phyloP scores from a whole-genome alignment of 2,888 invertebrate genomes.

The Eupithecia exiguata region DNA sequence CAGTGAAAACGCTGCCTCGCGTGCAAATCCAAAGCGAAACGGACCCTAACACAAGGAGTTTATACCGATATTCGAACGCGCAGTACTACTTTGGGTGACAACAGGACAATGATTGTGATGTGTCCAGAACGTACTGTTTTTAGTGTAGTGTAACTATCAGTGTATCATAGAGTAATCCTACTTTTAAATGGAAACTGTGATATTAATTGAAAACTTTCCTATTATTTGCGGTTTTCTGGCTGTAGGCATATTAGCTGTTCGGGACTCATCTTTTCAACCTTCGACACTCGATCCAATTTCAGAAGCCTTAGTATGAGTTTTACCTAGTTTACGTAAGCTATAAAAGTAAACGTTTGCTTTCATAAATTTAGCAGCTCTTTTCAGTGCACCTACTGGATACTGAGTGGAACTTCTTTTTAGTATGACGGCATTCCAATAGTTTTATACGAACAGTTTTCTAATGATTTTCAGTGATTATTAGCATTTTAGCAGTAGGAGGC shows the following conservation, averaged over 20 bases:
- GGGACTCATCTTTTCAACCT: not conserved
- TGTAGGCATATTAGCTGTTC: constrained; percentile 60
- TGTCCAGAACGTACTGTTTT: constrained; percentile 85
- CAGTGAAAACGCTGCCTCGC: constrained; percentile 76
- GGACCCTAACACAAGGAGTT: constrained; percentile 84
- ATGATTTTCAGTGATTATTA: not conserved
- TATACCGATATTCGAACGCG: constrained; percentile 86
- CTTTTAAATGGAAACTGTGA: constrained; percentile 82
- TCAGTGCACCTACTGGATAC: not conserved
- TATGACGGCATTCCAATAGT: not conserved
- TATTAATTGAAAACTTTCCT: constrained; percentile 81
- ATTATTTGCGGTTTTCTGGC: constrained; percentile 67
- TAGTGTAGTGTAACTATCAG: constrained; percentile 71
- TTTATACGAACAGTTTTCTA: not conserved
- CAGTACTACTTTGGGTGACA: constrained; percentile 92
- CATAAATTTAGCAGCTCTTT: not conserved
- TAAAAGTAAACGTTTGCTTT: not conserved
- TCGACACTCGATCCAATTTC: not conserved
- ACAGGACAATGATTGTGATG: constrained; percentile 82
- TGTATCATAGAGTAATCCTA: constrained; percentile 69
- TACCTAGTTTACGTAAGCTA: not conserved
- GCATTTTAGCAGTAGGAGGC: not conserved
- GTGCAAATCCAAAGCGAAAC: constrained; percentile 79
- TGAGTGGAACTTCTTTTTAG: not conserved
- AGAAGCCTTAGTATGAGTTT: not conserved